A percentile compares a stretch with the other conserved stretches of the same genome.
These are phyloP conservation scores for Harpagoxenus sublaevis DNA, from an alignment of 2,888 invertebrate genomes.

Conservation along the genomic window DNA sequence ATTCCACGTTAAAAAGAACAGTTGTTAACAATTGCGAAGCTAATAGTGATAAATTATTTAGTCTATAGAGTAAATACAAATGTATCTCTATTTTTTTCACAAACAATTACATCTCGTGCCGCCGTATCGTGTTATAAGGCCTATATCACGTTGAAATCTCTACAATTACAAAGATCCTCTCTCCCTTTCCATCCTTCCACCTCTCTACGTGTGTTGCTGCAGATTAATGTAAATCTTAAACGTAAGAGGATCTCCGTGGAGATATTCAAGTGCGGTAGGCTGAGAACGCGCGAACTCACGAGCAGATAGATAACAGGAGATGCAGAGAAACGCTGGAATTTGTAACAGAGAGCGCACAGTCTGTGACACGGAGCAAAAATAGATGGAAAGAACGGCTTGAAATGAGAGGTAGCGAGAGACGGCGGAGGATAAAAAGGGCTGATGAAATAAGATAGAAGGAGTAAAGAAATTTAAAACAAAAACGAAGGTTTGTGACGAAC, in stretches of 20 bases:
- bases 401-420: slow-evolving; percentile 29
- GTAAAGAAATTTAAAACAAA: slow-evolving; percentile 19
- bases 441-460: slow-evolving; percentile 32
- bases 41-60: slow-evolving; percentile 13
- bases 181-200: not conserved
- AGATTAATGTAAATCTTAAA: slow-evolving; percentile 56
- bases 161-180: slow-evolving; percentile 31
- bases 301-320: slow-evolving; percentile 49
- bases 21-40: not conserved
- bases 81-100: not conserved
- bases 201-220: slow-evolving; percentile 2
- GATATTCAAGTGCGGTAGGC: slow-evolving; percentile 44
- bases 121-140: slow-evolving; percentile 10
- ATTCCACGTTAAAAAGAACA: not conserved
- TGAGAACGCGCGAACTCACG: slow-evolving; percentile 51
- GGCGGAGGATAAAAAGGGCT: slow-evolving; percentile 4
- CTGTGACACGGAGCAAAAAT: slow-evolving; percentile 16
- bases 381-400: slow-evolving; percentile 10
- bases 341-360: slow-evolving; percentile 26
- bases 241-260: slow-evolving; percentile 57
- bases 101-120: not conserved
- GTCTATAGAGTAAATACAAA: not conserved
- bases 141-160: slow-evolving; percentile 19
- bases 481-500: not conserved
- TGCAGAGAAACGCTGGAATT: slow-evolving; percentile 43